Base-by-base conservation (phyloP, 2,888 invertebrate species). In the Ischnura elegans region DNA sequence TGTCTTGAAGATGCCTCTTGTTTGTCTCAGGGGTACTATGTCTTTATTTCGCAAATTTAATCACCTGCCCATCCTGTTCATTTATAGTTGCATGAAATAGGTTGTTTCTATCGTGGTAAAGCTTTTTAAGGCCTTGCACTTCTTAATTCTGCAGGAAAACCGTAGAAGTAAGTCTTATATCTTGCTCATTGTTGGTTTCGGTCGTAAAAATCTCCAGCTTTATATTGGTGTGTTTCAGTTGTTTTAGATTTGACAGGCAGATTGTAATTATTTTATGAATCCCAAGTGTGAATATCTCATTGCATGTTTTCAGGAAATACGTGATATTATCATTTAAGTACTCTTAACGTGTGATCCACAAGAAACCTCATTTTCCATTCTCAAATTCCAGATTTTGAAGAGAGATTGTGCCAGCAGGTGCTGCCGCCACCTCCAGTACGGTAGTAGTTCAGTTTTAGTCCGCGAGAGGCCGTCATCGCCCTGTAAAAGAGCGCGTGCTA, bases 371-470 rank as follows among this genome's bases (percentile, higher is more conserved):
- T 36, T 76, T 36, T 76, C 76, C 36, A 76, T 76, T 76, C 76
- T 76, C 36, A n/a, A 29, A 76, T 86, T 86, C 46, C 86, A 86
- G 86, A 86, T 86, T 86, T 86, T 43, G 86, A 86, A 86, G 86
- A 86, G 21, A 86, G 86, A 86, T 86, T 86, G 86, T 76, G 76
- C 29, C 76, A 76, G 76, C 76, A 76, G 76, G 76, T 76, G 46
- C 86, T 46, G 86, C 45, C 86, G 45, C 86, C 86, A 86, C 86
- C 46, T n/a, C 46, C 45, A 45, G 45, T 86, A 42, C 45, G 86
- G 45, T n/a, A 86, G 46, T 86, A 86, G 86, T 86, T 86, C 86
- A 16, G 46, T 8, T 25, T n/a, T 86, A n/a, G 45, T 43, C 86
- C 86, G 86, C 45, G 36, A 86, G 86, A 86, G 86, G 76, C 10